Base-by-base conservation (phyloP, 92 coral and sea anemone species). In the Parazoanthus darwini region DNA sequence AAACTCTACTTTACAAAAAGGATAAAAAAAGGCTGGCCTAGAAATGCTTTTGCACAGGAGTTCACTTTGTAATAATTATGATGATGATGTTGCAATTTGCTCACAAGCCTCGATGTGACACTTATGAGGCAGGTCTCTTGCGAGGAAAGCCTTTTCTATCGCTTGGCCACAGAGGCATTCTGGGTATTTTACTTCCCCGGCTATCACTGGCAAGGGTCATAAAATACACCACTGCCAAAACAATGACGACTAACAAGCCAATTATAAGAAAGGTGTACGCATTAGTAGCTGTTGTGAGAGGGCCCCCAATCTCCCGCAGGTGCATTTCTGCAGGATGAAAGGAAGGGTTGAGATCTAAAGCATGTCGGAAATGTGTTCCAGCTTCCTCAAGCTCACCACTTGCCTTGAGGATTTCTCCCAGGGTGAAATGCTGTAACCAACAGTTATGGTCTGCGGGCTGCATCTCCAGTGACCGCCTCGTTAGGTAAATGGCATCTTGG, bases 371-470 rank as follows among this genome's bases (percentile, higher is more conserved):
- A 86, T 97, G 99, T 68, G 90, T 63, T 8, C 94, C 97, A 0
- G 99, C 99, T 77, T 97, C 98, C 43, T 94, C 95, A 63, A 90
- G 91, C 65, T 95, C 98, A 2, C 99, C 99, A 26, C 91, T 93
- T 5, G 98, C 98, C 89, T 94, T 94, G 16, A 97, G 93, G 43
- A 97, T 97, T 79, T 97, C 99, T 23, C 99, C 99, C 56, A 97
- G 91, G 0, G 99, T 97, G 67, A 97, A 97, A 83, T 97, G 99
- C 88, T 97, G 99, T 51, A 97, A 87, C 99, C 99, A 97, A 80
- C 99, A 97, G 91, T 97, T 97, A 70, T 94, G 96, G 81, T 97
- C 95, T 39, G 98, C 93, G 0, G 99, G 99, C 77, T 97, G 99
- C 96, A 94, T 91, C 88, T 97, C 98, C 38, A 97, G 86, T 13